Conservation (phyloP, 2,888 invertebrate genomes). For the Netelia melanura region DNA sequence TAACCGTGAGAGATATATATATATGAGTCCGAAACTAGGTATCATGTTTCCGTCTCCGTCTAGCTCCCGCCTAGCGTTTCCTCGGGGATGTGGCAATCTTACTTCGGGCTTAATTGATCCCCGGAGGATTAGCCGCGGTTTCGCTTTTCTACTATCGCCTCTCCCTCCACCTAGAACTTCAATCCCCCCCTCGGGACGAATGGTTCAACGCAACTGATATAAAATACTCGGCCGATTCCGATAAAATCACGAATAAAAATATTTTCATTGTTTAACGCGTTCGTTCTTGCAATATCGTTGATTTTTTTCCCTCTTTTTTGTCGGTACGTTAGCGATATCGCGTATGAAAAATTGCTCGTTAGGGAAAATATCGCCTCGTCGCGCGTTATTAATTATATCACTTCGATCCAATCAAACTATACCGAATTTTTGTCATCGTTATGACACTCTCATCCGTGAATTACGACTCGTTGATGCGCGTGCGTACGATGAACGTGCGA, state of each 20-base stretch:
- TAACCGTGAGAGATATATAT: not conserved
- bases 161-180: not conserved
- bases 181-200: not conserved
- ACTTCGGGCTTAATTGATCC: constrained; percentile 64
- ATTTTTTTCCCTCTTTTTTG: constrained; percentile 23
- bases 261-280: not conserved
- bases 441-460: constrained; percentile 57
- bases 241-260: constrained; percentile 12
- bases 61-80: constrained; percentile 52
- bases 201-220: constrained; percentile 31
- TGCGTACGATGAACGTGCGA: not conserved
- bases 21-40: constrained; percentile 17
- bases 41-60: constrained; percentile 28
- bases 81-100: constrained; percentile 52
- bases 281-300: not conserved
- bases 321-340: constrained; percentile 33
- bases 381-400: not conserved
- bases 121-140: constrained; percentile 60
- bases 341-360: constrained; percentile 42
- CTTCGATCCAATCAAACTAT: not conserved
- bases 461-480: constrained; percentile 51
- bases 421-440: constrained; percentile 39
- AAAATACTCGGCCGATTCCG: constrained; percentile 28
- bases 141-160: constrained; percentile 49
- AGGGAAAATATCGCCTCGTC: constrained; percentile 2